Evolutionary conservation across 2,113 vertebrate genomes (phyloP).

Genomic region (Tetraodon nigroviridis): DNA sequence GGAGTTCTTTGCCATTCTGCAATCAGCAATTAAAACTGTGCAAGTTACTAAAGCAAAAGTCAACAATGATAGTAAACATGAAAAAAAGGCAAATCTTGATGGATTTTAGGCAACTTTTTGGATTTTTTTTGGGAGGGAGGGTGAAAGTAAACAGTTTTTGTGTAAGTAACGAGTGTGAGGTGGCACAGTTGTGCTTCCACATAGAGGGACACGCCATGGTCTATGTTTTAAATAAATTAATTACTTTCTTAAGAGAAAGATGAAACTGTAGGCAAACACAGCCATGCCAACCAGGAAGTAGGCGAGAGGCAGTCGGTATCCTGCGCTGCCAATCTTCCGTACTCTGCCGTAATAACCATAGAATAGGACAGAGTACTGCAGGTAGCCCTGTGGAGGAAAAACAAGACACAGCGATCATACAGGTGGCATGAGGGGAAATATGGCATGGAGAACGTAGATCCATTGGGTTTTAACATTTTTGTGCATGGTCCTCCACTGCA

Average conservation of each 20-base stretch:
- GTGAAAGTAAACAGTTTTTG: too few species aligned
- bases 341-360: constrained; percentile 93
- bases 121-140: too few species aligned
- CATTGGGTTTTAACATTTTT: too few species aligned
- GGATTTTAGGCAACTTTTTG: too few species aligned
- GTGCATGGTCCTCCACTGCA: too few species aligned
- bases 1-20: constrained; percentile 97
- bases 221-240: not conserved
- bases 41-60: not conserved
- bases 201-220: not conserved
- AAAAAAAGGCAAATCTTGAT: too few species aligned
- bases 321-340: constrained; percentile 86
- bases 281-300: constrained; percentile 98
- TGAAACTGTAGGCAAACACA: constrained; percentile 97
- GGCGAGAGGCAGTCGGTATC: constrained; percentile 89
- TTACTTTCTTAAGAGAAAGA: constrained; percentile 96
- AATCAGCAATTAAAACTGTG: not conserved
- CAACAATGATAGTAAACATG: too few species aligned
- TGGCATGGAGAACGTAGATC: too few species aligned
- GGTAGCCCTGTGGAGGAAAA: constrained; percentile 84
- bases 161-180: not conserved
- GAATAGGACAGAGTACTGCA: constrained; percentile 96
- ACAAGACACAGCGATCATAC: constrained; percentile 10
- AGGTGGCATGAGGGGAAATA: too few species aligned
- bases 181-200: not conserved